phyloP scores from a whole-genome alignment of 2,797 vertebrate genomes.

The Crocidura indochinensis region DNA sequence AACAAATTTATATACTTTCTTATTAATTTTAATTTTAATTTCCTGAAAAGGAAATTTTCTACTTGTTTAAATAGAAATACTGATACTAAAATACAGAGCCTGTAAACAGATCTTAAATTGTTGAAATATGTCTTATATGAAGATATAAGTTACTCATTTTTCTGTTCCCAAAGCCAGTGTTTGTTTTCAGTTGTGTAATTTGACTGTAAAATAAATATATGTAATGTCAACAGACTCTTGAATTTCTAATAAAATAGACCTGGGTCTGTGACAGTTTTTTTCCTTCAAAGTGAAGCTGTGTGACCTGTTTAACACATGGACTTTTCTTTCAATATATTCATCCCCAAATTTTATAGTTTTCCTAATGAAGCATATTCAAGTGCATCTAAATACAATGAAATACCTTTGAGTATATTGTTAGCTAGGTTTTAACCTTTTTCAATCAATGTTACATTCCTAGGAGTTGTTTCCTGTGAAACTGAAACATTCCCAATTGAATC shows the following conservation, averaged over 20 bases:
- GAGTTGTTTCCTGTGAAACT: conserved; percentile 61
- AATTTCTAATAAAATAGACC: conserved; percentile 90
- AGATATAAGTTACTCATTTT: conserved; percentile 87
- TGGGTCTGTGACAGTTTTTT: conserved; percentile 82
- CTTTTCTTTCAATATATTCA: conserved; percentile 71
- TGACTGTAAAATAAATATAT: conserved; percentile 88
- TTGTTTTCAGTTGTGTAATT: conserved; percentile 88
- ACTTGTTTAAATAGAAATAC: conserved; percentile 47
- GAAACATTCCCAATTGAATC: conserved; percentile 57
- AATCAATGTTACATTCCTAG: conserved; percentile 65
- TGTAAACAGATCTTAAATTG: conserved; percentile 76
- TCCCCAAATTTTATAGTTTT: conserved; percentile 68
- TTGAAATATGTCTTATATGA: conserved; percentile 84
- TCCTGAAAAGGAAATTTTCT: conserved; percentile 71
- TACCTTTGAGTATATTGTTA: conserved; percentile 50
- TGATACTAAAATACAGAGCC: conserved; percentile 83
- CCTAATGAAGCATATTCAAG: conserved; percentile 48
- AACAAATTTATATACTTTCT: conserved; percentile 79
- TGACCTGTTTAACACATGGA: conserved; percentile 56
- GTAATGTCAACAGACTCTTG: conserved; percentile 89
- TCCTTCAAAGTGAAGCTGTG: conserved; percentile 68
- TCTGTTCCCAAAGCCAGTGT: conserved; percentile 88
- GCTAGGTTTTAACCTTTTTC: conserved; percentile 66
- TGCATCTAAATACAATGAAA: conserved; percentile 55
- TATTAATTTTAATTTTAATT: no score